These are phyloP conservation scores for Amblyjoppa fuscipennis DNA, from an alignment of 2,888 invertebrate genomes.

Conservation along the genomic window DNA sequence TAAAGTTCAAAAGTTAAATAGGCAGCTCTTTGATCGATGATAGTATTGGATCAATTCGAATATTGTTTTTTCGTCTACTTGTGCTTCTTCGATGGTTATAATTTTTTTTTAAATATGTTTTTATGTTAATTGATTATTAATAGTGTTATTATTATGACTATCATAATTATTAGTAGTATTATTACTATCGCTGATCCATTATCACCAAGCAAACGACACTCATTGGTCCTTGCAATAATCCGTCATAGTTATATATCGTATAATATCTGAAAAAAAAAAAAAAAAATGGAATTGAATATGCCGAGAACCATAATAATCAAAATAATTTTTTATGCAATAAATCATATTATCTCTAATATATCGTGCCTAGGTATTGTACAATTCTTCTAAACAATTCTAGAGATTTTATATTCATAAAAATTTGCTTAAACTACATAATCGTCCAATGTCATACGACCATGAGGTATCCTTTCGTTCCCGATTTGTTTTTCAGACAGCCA, in stretches of 20 bases:
- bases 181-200: slow-evolving; percentile 73
- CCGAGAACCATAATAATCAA: slow-evolving; percentile 24
- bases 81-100: neutral
- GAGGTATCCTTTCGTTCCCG: slow-evolving; percentile 39
- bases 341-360: slow-evolving; percentile 36
- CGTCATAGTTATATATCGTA: neutral
- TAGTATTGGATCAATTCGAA: neutral
- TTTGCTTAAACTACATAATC: slow-evolving; percentile 20
- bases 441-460: slow-evolving; percentile 6
- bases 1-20: neutral
- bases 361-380: slow-evolving; percentile 39
- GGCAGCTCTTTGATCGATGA: slow-evolving; percentile 11
- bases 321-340: slow-evolving; percentile 47
- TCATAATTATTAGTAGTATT: slow-evolving; percentile 20
- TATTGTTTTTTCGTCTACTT: neutral
- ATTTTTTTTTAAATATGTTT: neutral
- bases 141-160: slow-evolving; percentile 13
- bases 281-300: slow-evolving; percentile 30
- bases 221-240: slow-evolving; percentile 68
- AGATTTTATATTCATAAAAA: slow-evolving; percentile 36
- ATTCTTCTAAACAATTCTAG: slow-evolving; percentile 47
- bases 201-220: slow-evolving; percentile 63
- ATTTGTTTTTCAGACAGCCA: slow-evolving; percentile 54
- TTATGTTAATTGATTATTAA: slow-evolving; percentile 1
- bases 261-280: neutral